phyloP scores from a whole-genome alignment of 2,888 invertebrate species.

The Apoderus coryli region DNA sequence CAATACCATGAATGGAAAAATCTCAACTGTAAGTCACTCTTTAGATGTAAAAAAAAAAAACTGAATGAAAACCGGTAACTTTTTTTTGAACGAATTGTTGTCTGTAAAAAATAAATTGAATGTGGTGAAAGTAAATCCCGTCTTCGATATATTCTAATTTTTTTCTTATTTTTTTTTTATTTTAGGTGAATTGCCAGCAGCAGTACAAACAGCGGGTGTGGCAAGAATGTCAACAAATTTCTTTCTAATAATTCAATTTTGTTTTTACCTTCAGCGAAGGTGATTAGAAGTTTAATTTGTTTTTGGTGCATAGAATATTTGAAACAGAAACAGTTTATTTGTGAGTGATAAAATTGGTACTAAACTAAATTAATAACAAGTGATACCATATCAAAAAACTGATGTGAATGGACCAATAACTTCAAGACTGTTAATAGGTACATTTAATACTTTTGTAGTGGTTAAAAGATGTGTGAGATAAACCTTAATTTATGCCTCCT shows the following conservation, averaged over 20 bases:
- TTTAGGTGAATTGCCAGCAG: slow-evolving; percentile 28
- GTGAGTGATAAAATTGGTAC: too few species aligned
- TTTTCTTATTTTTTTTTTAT: slow-evolving; percentile 1
- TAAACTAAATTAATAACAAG: too few species aligned
- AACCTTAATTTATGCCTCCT: too few species aligned
- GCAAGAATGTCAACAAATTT: slow-evolving; percentile 3
- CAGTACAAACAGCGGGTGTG: slow-evolving; percentile 22
- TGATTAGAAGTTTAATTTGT: slow-evolving; percentile 12
- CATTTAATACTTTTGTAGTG: too few species aligned
- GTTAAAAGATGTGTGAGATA: too few species aligned
- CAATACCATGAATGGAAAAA: too few species aligned
- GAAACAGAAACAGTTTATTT: too few species aligned
- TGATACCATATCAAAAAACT: slow-evolving; percentile 16
- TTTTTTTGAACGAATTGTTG: too few species aligned
- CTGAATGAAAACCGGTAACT: too few species aligned
- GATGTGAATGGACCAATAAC: slow-evolving; percentile 16
- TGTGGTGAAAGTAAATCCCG: too few species aligned
- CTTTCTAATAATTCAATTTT: slow-evolving; percentile 1
- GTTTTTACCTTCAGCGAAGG: slow-evolving; percentile 5
- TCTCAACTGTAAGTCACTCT: too few species aligned
- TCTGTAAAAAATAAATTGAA: slow-evolving; percentile 1
- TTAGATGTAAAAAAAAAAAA: too few species aligned
- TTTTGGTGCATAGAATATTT: background rate
- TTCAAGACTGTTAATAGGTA: slow-evolving; percentile 16
- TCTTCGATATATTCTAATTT: slow-evolving; percentile 9